Conservation (phyloP, 2,888 invertebrate species). For the Cistogaster globosa region DNA sequence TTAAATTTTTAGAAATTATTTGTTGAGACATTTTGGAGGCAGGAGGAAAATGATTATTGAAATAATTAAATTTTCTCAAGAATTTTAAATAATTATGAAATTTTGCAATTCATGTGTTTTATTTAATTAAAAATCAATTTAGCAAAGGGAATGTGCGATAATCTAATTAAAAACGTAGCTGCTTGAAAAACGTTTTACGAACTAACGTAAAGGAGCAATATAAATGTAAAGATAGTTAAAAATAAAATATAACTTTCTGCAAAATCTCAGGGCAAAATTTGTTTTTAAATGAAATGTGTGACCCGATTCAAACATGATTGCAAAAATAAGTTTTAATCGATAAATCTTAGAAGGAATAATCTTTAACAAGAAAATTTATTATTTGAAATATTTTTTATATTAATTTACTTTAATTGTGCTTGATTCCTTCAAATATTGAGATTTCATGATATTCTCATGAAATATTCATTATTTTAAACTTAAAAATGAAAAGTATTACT, state of each 20-base stretch:
- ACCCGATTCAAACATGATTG: too few relatives aligned
- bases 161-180: background rate
- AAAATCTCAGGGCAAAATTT: background rate
- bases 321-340: too few relatives aligned
- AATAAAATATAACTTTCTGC: background rate
- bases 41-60: slow-evolving; percentile 30
- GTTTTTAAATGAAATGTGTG: too few relatives aligned
- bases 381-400: too few relatives aligned
- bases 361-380: too few relatives aligned
- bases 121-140: slow-evolving; percentile 41
- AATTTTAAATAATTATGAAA: slow-evolving; percentile 65
- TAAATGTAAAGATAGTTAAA: background rate
- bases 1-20: slow-evolving; percentile 59
- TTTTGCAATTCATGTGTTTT: slow-evolving; percentile 57
- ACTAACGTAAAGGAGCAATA: background rate
- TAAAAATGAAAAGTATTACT: too few relatives aligned
- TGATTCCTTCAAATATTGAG: too few relatives aligned
- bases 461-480: too few relatives aligned
- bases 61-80: slow-evolving; percentile 64
- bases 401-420: too few relatives aligned
- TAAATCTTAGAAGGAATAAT: too few relatives aligned
- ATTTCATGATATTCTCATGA: too few relatives aligned
- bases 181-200: background rate
- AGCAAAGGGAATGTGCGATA: slow-evolving; percentile 20
- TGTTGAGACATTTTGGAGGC: slow-evolving; percentile 1